These are phyloP conservation scores for Misgurnus mizolepis DNA, from an alignment of 2,113 vertebrate genomes.

Conservation along the genomic window DNA sequence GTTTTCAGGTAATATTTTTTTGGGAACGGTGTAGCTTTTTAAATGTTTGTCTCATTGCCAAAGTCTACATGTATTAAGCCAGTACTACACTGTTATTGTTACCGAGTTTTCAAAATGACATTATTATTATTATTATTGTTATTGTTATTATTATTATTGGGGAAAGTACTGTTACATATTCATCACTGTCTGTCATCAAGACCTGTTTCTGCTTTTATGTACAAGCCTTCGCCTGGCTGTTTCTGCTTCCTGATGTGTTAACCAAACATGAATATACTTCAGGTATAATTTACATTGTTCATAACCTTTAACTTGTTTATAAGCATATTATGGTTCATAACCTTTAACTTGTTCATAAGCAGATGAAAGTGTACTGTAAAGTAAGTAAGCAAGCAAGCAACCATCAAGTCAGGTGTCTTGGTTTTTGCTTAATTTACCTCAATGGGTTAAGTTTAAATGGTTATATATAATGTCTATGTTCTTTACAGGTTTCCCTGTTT, in stretches of 20 bases:
- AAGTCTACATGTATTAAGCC: conserved; percentile 38
- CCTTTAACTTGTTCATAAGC: background rate
- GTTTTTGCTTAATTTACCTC: background rate
- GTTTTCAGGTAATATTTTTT: background rate
- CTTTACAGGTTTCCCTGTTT: background rate
- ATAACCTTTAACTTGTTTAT: background rate
- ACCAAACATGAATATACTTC: background rate
- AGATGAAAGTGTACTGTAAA: conserved; percentile 3
- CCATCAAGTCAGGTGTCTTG: background rate
- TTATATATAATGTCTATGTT: background rate
- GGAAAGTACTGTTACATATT: conserved; percentile 47
- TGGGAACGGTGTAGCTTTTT: conserved; percentile 12
- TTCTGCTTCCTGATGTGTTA: conserved; percentile 21
- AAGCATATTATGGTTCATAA: background rate
- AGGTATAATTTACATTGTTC: conserved; percentile 7
- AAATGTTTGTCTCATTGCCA: conserved; percentile 39
- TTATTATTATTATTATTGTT: background rate
- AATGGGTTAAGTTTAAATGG: background rate
- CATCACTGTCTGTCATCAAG: conserved; percentile 8
- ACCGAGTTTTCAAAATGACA: conserved; percentile 19
- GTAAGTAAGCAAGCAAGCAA: background rate
- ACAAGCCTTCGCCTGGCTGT: background rate
- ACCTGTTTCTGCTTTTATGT: conserved; percentile 34
- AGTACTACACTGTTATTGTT: conserved; percentile 32
- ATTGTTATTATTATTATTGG: background rate